Evolutionary conservation across 2,113 vertebrate genomes (phyloP), one percentile per base, ranked within the genome.

Genomic region (Choloepus hoffmanni): DNA sequence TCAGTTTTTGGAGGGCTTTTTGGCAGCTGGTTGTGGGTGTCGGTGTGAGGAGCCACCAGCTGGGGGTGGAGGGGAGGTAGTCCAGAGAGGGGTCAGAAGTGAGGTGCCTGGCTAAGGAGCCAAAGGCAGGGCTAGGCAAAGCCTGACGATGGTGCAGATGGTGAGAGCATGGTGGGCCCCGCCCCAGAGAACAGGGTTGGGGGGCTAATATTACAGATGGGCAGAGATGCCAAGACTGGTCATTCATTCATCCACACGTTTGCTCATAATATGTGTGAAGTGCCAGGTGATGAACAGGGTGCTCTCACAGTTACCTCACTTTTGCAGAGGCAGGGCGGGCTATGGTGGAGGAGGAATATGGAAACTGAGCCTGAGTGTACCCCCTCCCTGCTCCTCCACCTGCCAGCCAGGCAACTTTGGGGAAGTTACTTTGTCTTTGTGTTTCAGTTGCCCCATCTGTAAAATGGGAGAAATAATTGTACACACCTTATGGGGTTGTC

Each of bases 211-310:
- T 76, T 92, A 85, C 65, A 77, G 74, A 30, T 77, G 85, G 36
- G 63, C 28, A 53, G 65, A 89, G 72, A 68, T 48, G 53, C 90
- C 4, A 5, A 60, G 78, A 11, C 53, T 36, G n/a, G 83, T 67
- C 33, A n/a, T 63, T 90, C 92, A 48, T 33, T 40, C 53, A 36
- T 13, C 62, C n/a, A 11, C 89, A 78, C 14, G 58, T 96, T 90
- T 40, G 62, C 90, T 82, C 74, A 78, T 94, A 45, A 63, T 86
- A 53, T 90, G 72, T 23, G 82, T 89, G 40, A 86, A 85, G 48
- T 85, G 55, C 43, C 58, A 55, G 92, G 81, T 5, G 0, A 55
- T 45, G 50, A 87, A 76, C 13, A 26, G 76, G 50, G 45, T 0
- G 11, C 60, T 68, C 13, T 65, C 23, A 16, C n/a, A 26, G 36